phyloP scores from a whole-genome alignment of 2,113 vertebrate species.

The Gracilinanus agilis region DNA sequence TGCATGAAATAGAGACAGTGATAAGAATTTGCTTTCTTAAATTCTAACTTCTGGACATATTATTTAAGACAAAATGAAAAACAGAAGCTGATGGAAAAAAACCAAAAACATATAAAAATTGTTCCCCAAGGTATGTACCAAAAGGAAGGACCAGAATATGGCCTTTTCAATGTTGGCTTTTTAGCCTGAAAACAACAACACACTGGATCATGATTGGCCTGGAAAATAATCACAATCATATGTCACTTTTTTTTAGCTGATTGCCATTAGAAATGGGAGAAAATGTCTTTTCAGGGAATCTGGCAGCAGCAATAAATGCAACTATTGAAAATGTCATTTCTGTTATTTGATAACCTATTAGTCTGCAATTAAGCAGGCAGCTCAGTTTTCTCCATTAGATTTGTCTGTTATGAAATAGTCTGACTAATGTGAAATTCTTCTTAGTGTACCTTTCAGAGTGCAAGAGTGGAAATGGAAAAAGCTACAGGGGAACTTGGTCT shows the following conservation, averaged over 20 bases:
- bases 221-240: not conserved
- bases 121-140: slow-evolving; percentile 54
- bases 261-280: accelerated
- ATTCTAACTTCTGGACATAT: slow-evolving; percentile 14
- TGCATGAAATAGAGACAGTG: not conserved
- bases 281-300: not conserved
- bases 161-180: not conserved
- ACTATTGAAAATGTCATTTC: not conserved
- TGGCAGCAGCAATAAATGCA: accelerated
- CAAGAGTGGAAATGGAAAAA: slow-evolving; percentile 61
- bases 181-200: slow-evolving; percentile 13
- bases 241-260: not conserved
- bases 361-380: accelerated
- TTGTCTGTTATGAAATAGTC: not conserved
- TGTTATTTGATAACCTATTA: not conserved
- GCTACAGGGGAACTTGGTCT: slow-evolving; percentile 67
- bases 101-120: slow-evolving; percentile 63
- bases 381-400: accelerated
- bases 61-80: slow-evolving; percentile 49
- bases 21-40: not conserved
- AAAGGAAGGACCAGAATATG: slow-evolving; percentile 55
- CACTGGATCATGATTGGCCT: not conserved
- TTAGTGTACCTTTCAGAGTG: slow-evolving; percentile 76
- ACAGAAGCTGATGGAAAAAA: not conserved
- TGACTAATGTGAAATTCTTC: not conserved